These are phyloP conservation scores for Progne subis DNA, from an alignment of 2,113 vertebrate species.

Conservation along the genomic window DNA sequence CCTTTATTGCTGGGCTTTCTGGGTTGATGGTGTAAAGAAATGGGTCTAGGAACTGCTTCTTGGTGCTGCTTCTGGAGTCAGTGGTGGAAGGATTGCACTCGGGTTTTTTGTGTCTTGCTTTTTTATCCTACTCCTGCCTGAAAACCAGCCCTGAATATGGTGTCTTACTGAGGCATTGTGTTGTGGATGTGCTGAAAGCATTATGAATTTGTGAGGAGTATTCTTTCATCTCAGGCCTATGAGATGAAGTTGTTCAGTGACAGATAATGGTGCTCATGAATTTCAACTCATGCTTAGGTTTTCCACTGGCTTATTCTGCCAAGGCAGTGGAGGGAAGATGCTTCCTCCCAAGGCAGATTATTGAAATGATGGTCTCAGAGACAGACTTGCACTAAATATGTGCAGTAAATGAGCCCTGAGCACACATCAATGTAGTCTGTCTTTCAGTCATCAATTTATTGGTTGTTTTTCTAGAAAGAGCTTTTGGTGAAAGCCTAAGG, in stretches of 20 bases:
- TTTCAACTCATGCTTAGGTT: not conserved
- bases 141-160: not conserved
- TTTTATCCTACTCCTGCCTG: not conserved
- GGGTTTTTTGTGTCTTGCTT: not conserved
- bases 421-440: not conserved
- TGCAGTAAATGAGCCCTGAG: not conserved
- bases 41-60: not conserved
- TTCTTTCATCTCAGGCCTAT: not conserved
- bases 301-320: not conserved
- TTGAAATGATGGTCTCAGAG: not conserved
- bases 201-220: not conserved
- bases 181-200: not conserved
- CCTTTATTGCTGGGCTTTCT: not conserved
- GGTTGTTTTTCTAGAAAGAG: not conserved
- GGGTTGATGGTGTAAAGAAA: not conserved
- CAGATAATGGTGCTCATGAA: not conserved
- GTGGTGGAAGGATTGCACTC: not conserved
- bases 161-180: not conserved
- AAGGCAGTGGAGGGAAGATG: not conserved
- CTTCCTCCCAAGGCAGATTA: not conserved
- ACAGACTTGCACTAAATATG: not conserved
- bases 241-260: not conserved
- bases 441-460: not conserved
- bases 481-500: not conserved
- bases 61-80: not conserved